Conservation (phyloP, 1,140 invertebrate genomes). For the Ptiloglossa arizonensis region DNA sequence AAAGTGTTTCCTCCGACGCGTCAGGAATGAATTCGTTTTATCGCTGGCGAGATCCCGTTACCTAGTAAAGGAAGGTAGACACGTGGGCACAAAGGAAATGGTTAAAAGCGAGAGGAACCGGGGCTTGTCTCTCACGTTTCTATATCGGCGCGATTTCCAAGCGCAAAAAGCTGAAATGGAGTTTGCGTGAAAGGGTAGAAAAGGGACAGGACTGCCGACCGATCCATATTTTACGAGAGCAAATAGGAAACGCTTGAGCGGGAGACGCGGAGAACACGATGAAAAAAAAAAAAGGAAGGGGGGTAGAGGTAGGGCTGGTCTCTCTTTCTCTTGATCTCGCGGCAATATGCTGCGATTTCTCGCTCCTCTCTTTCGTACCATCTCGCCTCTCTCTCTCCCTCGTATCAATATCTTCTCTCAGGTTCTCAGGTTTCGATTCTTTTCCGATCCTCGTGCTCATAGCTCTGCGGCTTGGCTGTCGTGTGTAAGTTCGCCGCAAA, state of each 20-base stretch:
- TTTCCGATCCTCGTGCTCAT: conserved; percentile 20
- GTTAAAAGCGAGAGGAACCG: conserved; percentile 15
- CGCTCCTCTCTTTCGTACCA: background rate
- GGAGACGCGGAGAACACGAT: conserved; percentile 6
- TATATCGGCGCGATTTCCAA: conserved; percentile 43
- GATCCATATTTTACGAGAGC: conserved; percentile 55
- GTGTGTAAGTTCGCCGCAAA: conserved; percentile 19
- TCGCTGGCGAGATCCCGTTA: conserved; percentile 13
- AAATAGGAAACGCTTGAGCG: conserved; percentile 51
- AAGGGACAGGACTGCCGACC: conserved; percentile 21
- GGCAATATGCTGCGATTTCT: conserved; percentile 42
- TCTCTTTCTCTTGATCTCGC: conserved; percentile 30
- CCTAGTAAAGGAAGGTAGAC: conserved; percentile 6
- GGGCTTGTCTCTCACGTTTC: conserved; percentile 29
- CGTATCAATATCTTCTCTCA: conserved; percentile 41
- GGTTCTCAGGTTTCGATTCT: conserved; percentile 19
- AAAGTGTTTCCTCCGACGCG: conserved; percentile 2
- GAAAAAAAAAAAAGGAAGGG: background rate
- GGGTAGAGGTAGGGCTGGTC: background rate
- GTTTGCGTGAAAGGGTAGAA: conserved; percentile 44
- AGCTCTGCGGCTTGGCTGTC: background rate
- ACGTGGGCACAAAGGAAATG: conserved; percentile 32
- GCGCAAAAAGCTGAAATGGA: conserved; percentile 54
- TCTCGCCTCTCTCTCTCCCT: background rate
- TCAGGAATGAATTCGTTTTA: background rate